Conservation (phyloP, 1,140 invertebrate species). For the Hyles euphorbiae region DNA sequence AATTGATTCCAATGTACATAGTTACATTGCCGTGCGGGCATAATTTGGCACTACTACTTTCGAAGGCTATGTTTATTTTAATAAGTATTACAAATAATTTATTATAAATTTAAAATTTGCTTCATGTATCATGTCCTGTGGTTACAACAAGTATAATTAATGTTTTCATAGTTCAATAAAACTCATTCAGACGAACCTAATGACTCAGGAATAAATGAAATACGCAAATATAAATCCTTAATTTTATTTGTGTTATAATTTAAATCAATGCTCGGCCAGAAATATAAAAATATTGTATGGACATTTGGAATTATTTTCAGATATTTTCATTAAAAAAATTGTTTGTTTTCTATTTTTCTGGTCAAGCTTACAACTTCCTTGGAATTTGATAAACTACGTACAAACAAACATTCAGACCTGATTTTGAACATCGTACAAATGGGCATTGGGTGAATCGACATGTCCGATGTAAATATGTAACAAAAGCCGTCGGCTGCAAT, state of each 20-base stretch:
- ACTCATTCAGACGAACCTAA: neutral
- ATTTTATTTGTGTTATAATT: slow-evolving; percentile 59
- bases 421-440: slow-evolving; percentile 53
- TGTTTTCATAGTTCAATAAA: too few relatives aligned
- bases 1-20: too few relatives aligned
- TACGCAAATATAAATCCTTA: slow-evolving; percentile 58
- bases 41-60: too few relatives aligned
- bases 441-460: slow-evolving; percentile 39
- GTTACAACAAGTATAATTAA: too few relatives aligned
- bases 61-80: too few relatives aligned
- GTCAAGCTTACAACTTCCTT: slow-evolving; percentile 37
- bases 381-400: slow-evolving; percentile 59
- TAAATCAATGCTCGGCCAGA: slow-evolving; percentile 31
- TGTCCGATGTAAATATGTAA: slow-evolving; percentile 28
- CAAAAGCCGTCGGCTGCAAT: slow-evolving; percentile 25
- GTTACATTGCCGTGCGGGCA: too few relatives aligned
- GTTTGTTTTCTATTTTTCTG: slow-evolving; percentile 4
- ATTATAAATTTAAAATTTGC: too few relatives aligned
- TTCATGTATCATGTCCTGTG: too few relatives aligned
- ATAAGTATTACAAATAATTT: too few relatives aligned
- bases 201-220: slow-evolving; percentile 47
- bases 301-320: too few relatives aligned
- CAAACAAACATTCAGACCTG: slow-evolving; percentile 63
- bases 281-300: slow-evolving; percentile 1
- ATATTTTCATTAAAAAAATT: too few relatives aligned